Evolutionary conservation across 2,113 vertebrate genomes (phyloP).

Genomic region (Galemys pyrenaicus): DNA sequence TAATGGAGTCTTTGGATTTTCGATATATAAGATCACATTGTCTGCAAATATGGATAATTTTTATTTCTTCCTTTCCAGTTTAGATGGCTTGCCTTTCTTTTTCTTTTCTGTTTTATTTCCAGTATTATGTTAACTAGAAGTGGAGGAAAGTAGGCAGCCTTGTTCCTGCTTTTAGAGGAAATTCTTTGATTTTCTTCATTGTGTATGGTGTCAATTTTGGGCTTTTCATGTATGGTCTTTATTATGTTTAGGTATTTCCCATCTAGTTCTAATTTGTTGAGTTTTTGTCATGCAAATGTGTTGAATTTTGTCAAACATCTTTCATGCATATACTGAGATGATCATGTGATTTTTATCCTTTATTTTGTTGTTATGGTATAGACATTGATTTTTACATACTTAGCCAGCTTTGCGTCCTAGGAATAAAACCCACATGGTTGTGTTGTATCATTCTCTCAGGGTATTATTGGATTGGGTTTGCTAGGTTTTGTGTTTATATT

Average conservation of each 20-base stretch:
- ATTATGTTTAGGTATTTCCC: not conserved
- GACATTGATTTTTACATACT: not conserved
- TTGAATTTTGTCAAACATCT: not conserved
- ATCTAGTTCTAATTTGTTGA: not conserved
- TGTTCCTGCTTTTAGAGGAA: not conserved
- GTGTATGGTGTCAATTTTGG: not conserved
- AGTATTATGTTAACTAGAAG: not conserved
- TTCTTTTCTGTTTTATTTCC: not conserved
- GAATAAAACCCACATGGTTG: not conserved
- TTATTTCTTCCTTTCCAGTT: not conserved
- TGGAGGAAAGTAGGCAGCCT: not conserved
- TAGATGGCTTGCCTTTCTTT: not conserved
- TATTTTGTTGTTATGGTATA: not conserved
- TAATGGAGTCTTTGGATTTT: not conserved
- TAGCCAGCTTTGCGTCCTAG: not conserved
- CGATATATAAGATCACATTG: not conserved
- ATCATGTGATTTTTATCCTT: not conserved
- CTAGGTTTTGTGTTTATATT: not conserved
- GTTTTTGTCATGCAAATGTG: not conserved
- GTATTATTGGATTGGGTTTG: not conserved
- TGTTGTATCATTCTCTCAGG: not conserved
- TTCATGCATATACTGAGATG: not conserved
- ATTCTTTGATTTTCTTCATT: not conserved
- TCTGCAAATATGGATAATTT: not conserved
- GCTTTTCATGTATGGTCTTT: not conserved